phyloP scores from a whole-genome alignment of 1,140 invertebrate species.

The Chironomus striatipennis region DNA sequence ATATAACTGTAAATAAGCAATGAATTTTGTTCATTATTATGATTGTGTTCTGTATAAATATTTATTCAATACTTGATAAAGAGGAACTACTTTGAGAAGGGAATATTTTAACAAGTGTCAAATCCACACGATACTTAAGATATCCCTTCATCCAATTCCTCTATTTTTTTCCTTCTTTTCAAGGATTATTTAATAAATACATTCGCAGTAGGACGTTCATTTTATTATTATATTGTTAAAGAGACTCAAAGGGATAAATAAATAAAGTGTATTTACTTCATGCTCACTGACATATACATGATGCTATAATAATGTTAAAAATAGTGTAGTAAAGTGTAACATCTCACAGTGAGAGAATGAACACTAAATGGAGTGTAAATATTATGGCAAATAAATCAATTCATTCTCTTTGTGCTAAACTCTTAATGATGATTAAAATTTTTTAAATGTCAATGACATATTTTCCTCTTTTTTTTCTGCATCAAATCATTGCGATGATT shows the following conservation, averaged over 20 bases:
- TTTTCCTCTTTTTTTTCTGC: background rate
- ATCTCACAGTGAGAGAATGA: background rate
- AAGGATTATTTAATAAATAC: constrained; percentile 14
- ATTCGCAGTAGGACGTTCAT: background rate
- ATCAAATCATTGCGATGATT: no score
- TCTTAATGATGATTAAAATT: background rate
- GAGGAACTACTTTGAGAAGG: background rate
- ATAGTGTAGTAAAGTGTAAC: background rate
- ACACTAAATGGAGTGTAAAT: constrained; percentile 15
- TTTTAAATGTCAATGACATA: background rate
- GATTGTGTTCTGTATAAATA: background rate
- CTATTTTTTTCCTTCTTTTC: background rate
- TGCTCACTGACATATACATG: constrained; percentile 13
- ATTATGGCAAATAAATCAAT: background rate
- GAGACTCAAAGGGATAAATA: background rate
- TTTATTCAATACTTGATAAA: background rate
- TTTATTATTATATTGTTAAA: background rate
- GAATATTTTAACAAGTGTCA: constrained; percentile 23
- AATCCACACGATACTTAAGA: constrained; percentile 23
- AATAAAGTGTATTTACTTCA: constrained; percentile 5
- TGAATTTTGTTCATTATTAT: background rate
- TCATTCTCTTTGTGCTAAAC: background rate
- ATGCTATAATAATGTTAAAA: constrained; percentile 10
- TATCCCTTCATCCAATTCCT: background rate
- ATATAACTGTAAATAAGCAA: constrained; percentile 32